Conservation (phyloP, 2,888 invertebrate species). For the Synergus japonicus region DNA sequence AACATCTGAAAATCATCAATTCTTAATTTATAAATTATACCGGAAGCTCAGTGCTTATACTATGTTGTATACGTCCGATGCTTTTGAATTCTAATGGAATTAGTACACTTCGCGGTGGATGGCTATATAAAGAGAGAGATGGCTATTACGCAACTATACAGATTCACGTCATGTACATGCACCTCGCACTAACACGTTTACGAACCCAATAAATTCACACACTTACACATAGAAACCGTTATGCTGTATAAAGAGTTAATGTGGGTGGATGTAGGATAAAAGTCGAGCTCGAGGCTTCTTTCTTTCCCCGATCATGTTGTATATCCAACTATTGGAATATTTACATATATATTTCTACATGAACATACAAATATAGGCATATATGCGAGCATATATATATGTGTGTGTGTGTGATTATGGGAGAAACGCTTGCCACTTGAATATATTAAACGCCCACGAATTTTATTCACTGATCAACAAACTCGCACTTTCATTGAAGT, state of each 20-base stretch:
- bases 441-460: conserved; percentile 34
- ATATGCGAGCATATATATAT: neutral
- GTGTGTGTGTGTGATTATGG: too few relatives aligned
- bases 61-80: conserved; percentile 45
- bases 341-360: neutral
- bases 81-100: conserved; percentile 54
- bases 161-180: conserved; percentile 31
- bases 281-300: conserved; percentile 25
- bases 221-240: conserved; percentile 8
- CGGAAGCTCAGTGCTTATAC: conserved; percentile 42
- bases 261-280: conserved; percentile 38
- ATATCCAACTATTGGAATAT: neutral
- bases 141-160: conserved; percentile 47
- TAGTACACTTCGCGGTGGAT: conserved; percentile 50
- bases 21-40: conserved; percentile 34
- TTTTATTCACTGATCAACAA: conserved; percentile 20
- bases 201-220: conserved; percentile 10
- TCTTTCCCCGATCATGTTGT: neutral
- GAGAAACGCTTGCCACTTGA: conserved; percentile 1
- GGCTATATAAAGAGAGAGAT: conserved; percentile 44
- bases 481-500: conserved; percentile 38
- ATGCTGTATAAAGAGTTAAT: conserved; percentile 18
- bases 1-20: conserved; percentile 29
- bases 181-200: neutral
- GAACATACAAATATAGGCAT: neutral